These are phyloP conservation scores for Phoxinus dragarum DNA, from an alignment of 2,797 vertebrate genomes.

Conservation along the genomic window DNA sequence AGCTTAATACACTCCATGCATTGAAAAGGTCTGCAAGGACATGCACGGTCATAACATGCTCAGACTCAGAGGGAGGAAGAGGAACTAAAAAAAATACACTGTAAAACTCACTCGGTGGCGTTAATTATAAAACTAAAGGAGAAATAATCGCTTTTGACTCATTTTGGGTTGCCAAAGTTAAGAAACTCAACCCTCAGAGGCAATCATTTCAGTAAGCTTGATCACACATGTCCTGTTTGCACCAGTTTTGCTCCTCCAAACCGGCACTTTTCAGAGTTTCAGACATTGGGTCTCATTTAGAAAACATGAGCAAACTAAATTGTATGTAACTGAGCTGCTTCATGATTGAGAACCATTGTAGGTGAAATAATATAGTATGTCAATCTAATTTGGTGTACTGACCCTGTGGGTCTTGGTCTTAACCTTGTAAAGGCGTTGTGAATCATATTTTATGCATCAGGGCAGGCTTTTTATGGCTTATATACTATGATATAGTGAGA, in stretches of 20 bases:
- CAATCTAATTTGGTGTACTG: background rate
- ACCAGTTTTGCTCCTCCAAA: background rate
- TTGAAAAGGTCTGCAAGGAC: slow-evolving; percentile 18
- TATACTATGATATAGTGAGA: background rate
- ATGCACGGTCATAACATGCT: slow-evolving; percentile 24
- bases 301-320: background rate
- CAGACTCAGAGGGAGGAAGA: slow-evolving; percentile 62
- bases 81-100: slow-evolving; percentile 2
- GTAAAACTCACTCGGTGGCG: slow-evolving; percentile 6
- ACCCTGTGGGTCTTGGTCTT: background rate
- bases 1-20: slow-evolving; percentile 31
- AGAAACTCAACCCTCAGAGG: background rate
- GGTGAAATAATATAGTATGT: background rate
- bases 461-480: background rate
- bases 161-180: background rate
- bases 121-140: background rate
- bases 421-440: background rate
- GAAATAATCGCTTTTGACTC: slow-evolving; percentile 11
- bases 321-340: background rate
- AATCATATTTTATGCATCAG: background rate
- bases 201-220: slow-evolving; percentile 8
- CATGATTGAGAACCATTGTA: slow-evolving; percentile 2
- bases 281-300: background rate
- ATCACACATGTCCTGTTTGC: background rate
- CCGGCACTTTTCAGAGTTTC: background rate